These are phyloP conservation scores for Oxystoma pomonae DNA, from an alignment of 2,888 invertebrate species.

Conservation along the genomic window DNA sequence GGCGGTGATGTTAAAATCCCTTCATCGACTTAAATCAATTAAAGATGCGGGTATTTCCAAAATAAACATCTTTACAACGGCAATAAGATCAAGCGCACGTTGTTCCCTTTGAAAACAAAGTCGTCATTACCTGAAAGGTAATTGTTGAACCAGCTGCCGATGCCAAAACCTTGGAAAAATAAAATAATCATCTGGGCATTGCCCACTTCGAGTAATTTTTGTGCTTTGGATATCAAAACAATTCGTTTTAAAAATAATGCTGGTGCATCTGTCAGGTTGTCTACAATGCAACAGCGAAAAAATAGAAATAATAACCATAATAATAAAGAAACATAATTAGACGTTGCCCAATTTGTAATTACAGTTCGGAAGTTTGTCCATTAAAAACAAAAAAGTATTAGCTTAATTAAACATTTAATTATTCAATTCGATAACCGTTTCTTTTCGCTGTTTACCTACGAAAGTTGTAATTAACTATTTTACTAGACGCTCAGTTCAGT, in stretches of 20 bases:
- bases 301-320: too few relatives aligned
- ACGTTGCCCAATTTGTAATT: background rate
- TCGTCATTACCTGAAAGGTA: background rate
- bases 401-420: background rate
- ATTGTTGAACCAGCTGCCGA: background rate
- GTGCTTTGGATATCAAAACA: background rate
- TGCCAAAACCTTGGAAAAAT: background rate
- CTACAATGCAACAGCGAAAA: too few relatives aligned
- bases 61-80: background rate
- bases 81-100: background rate
- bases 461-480: background rate
- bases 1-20: too few relatives aligned
- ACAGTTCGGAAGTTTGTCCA: background rate
- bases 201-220: background rate
- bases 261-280: background rate
- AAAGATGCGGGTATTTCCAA: background rate
- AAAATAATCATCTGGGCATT: background rate
- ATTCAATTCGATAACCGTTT: background rate
- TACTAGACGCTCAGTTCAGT: background rate
- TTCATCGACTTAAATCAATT: too few relatives aligned
- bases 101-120: background rate
- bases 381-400: background rate
- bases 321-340: too few relatives aligned
- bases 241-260: background rate
- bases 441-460: background rate